Conservation (phyloP, 2,113 vertebrate species). For the Hippocampus abdominalis region DNA sequence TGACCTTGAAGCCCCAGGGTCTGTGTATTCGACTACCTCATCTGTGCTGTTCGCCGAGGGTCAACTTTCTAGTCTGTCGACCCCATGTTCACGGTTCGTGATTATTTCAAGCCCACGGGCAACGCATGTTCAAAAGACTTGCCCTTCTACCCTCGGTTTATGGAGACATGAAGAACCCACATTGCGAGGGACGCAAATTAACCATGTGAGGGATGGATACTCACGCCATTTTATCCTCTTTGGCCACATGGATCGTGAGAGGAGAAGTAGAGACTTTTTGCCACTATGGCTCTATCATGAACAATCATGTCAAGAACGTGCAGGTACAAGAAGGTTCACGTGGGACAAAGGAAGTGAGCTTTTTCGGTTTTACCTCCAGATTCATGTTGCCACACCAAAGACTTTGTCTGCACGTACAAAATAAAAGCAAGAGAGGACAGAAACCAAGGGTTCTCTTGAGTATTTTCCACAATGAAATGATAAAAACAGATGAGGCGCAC, state of each 20-base stretch:
- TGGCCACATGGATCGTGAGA: neutral
- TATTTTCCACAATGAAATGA: neutral
- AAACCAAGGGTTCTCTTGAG: neutral
- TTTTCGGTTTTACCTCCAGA: neutral
- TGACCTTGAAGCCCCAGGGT: constrained; percentile 29
- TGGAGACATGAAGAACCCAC: neutral
- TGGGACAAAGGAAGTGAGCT: neutral
- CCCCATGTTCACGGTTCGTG: constrained; percentile 13
- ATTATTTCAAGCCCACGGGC: constrained; percentile 14
- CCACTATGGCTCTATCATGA: no score
- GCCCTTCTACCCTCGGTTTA: neutral
- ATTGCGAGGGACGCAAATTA: neutral
- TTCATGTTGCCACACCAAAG: neutral
- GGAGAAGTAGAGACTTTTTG: no score
- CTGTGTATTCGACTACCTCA: constrained; percentile 31
- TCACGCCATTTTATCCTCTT: neutral
- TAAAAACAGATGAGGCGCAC: neutral
- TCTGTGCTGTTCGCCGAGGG: constrained; percentile 38
- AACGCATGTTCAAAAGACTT: constrained; percentile 1
- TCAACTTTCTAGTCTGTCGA: constrained; percentile 29
- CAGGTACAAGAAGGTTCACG: neutral
- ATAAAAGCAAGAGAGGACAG: no score
- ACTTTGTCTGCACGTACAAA: neutral
- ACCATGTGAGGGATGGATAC: no score
- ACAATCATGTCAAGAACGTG: neutral